Percentiles rank a stretch among this genome's conserved stretches.
phyloP scores from a whole-genome alignment of 2,888 invertebrate genomes.

The Bruchidius siliquastri region DNA sequence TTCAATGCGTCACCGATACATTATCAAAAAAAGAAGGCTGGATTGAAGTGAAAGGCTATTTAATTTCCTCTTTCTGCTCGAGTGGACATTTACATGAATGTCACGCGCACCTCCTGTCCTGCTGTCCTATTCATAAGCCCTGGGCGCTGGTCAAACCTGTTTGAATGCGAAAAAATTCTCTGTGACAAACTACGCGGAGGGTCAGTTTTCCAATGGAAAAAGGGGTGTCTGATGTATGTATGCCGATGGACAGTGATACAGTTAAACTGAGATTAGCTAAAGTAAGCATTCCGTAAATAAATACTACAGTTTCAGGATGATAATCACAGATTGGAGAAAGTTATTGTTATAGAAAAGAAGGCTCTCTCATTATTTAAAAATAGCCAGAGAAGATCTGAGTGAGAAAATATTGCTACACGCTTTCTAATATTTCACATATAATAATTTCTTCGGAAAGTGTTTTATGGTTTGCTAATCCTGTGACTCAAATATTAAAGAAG shows the following conservation, averaged over 20 bases:
- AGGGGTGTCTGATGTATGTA: background rate
- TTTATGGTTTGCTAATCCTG: too few species aligned
- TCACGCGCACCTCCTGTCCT: background rate
- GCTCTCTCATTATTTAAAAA: too few species aligned
- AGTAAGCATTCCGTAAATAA: too few species aligned
- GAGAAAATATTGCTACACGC: too few species aligned
- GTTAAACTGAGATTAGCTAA: too few species aligned
- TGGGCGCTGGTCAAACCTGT: background rate
- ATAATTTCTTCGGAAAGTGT: too few species aligned
- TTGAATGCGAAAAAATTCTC: background rate
- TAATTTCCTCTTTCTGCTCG: background rate
- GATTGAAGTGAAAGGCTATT: background rate
- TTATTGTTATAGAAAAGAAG: too few species aligned
- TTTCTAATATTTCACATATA: too few species aligned
- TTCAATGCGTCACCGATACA: background rate
- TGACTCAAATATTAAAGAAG: too few species aligned
- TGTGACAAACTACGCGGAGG: background rate
- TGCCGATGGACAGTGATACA: background rate
- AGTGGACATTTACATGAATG: background rate
- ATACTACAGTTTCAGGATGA: too few species aligned
- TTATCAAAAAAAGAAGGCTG: background rate
- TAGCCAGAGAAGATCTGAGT: too few species aligned
- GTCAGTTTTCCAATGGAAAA: background rate
- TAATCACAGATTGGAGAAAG: too few species aligned
- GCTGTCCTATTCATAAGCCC: background rate